Conservation (phyloP, 2,888 invertebrate genomes). For the Dichetophora obliterata region DNA sequence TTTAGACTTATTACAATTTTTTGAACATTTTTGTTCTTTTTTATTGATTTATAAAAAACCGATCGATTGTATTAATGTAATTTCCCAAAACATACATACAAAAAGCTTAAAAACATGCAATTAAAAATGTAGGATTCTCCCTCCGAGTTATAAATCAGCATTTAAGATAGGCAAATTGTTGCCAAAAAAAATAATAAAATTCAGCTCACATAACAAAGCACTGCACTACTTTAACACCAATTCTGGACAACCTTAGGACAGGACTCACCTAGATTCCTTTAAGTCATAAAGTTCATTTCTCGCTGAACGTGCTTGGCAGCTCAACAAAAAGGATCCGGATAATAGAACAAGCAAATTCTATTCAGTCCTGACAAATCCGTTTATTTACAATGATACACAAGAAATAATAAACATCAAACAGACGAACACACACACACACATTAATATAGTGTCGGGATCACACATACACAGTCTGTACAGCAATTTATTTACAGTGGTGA, state of each 20-base stretch:
- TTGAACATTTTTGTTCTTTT: too few species aligned
- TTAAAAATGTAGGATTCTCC: neutral
- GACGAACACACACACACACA: conserved; percentile 8
- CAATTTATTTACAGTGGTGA: too few species aligned
- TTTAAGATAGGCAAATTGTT: neutral
- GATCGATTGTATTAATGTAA: neutral
- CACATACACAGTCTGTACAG: too few species aligned
- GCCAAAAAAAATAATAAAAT: neutral
- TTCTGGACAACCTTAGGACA: neutral
- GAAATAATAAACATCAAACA: conserved; percentile 16
- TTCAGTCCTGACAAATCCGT: conserved; percentile 47
- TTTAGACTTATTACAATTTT: too few species aligned
- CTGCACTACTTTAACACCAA: neutral
- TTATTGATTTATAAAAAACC: too few species aligned
- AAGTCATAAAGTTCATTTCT: conserved; percentile 18
- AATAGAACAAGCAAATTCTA: conserved; percentile 23
- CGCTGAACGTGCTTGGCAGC: conserved; percentile 20
- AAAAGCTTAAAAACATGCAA: too few species aligned
- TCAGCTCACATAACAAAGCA: neutral
- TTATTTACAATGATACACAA: conserved; percentile 45
- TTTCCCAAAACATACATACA: neutral
- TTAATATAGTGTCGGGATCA: too few species aligned
- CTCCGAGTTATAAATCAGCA: neutral
- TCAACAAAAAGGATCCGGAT: conserved; percentile 12
- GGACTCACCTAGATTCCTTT: neutral